These are phyloP conservation scores for Porites divaricata DNA, from an alignment of 92 coral and sea anemone species.

Conservation along the genomic window DNA sequence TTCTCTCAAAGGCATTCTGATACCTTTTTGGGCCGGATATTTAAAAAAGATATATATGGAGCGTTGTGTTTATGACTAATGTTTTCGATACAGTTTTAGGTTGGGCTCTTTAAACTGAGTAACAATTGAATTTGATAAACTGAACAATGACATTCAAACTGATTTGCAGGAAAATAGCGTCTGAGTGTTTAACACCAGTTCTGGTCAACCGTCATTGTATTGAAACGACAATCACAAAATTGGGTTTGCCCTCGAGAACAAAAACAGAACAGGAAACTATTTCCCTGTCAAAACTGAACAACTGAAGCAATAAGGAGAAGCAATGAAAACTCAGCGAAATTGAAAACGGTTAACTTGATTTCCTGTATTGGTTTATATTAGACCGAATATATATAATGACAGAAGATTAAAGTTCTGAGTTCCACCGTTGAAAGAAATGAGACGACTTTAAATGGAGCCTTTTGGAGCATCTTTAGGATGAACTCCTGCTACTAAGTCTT, in stretches of 20 bases:
- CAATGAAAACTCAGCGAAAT: neutral
- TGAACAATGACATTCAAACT: neutral
- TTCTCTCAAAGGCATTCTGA: neutral
- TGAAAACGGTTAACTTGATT: neutral
- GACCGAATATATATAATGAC: neutral
- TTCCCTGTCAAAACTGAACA: neutral
- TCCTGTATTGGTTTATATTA: neutral
- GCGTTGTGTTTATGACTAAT: neutral
- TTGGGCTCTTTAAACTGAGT: too few species aligned
- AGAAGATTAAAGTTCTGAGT: neutral
- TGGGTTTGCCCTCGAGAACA: neutral
- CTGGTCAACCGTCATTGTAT: neutral
- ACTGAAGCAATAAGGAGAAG: neutral
- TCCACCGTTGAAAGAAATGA: neutral
- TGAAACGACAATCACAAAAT: neutral
- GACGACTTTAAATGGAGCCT: neutral
- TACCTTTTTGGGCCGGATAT: neutral
- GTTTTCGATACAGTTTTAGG: too few species aligned
- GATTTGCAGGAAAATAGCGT: constrained; percentile 17
- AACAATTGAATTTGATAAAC: too few species aligned
- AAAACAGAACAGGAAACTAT: neutral
- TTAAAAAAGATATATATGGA: neutral
- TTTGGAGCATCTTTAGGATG: neutral
- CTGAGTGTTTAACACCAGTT: neutral
- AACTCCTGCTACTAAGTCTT: too few species aligned